phyloP scores from a whole-genome alignment of 2,888 invertebrate species.

The Dendrolimus houi region DNA sequence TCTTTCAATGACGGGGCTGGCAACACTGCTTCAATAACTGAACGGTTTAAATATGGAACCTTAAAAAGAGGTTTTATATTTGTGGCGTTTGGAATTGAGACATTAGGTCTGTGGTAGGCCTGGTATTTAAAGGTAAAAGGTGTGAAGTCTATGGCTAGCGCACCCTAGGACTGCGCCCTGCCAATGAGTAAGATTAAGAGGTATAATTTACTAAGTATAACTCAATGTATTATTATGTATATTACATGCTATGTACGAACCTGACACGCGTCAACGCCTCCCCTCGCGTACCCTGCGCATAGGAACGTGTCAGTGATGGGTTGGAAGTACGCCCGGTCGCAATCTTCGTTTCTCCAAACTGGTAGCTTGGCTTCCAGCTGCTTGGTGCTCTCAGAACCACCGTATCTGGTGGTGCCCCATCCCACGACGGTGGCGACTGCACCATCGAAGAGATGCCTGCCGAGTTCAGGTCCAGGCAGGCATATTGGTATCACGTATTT shows the following conservation, averaged over 20 bases:
- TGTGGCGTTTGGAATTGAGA: too few species aligned
- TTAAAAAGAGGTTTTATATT: too few species aligned
- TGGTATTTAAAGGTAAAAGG: too few species aligned
- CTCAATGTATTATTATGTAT: too few species aligned
- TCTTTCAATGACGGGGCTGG: too few species aligned
- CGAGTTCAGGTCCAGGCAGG: slow-evolving; percentile 79
- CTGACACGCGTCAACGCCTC: slow-evolving; percentile 96
- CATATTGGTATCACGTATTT: slow-evolving; percentile 93
- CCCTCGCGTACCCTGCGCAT: slow-evolving; percentile 92
- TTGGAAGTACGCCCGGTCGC: slow-evolving; percentile 93
- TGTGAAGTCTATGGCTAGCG: too few species aligned
- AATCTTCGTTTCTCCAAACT: slow-evolving; percentile 93
- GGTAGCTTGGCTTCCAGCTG: slow-evolving; percentile 91
- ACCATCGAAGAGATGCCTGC: slow-evolving; percentile 78
- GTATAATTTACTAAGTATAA: too few species aligned
- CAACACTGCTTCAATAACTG: too few species aligned
- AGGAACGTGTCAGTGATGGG: slow-evolving; percentile 93
- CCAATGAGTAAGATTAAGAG: too few species aligned
- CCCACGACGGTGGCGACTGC: slow-evolving; percentile 92
- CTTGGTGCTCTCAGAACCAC: slow-evolving; percentile 90
- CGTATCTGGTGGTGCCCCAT: slow-evolving; percentile 94
- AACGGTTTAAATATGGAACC: too few species aligned
- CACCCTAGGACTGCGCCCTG: too few species aligned
- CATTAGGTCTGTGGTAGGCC: too few species aligned
- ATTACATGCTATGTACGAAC: slow-evolving; percentile 49